Percentiles rank a stretch among this genome's conserved stretches.
These are phyloP conservation scores for Dendrophyllia cribrosa DNA, from an alignment of 64 coral and sea anemone genomes.

Conservation along the genomic window DNA sequence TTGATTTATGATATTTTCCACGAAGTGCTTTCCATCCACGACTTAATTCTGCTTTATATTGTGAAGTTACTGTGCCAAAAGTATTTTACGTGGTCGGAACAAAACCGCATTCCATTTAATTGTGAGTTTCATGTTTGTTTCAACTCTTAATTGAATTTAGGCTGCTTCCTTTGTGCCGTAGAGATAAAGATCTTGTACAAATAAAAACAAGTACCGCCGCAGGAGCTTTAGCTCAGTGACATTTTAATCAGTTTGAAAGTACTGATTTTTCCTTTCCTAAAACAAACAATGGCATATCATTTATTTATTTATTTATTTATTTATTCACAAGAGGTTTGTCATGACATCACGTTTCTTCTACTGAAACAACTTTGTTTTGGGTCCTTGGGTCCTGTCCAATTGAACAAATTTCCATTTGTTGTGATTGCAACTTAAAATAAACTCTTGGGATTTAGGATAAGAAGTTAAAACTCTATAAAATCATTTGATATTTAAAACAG, in stretches of 20 bases:
- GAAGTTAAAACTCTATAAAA: too few species aligned
- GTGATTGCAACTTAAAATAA: too few species aligned
- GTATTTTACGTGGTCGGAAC: not conserved
- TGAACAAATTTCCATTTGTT: too few species aligned
- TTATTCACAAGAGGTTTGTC: not conserved
- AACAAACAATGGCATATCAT: too few species aligned
- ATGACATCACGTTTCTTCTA: not conserved
- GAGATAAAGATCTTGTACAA: conserved; percentile 16
- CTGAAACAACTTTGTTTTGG: not conserved
- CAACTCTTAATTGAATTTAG: conserved; percentile 18
- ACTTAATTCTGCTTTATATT: not conserved
- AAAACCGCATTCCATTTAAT: conserved; percentile 2
- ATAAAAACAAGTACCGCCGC: not conserved
- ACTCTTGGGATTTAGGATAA: too few species aligned
- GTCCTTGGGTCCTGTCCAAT: not conserved
- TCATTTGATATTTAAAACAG: too few species aligned
- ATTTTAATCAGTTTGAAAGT: not conserved
- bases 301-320: not conserved
- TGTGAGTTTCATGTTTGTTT: conserved; percentile 25
- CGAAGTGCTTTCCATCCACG: not conserved
- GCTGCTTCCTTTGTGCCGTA: not conserved
- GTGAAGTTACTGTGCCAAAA: not conserved
- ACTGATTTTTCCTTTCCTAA: not conserved
- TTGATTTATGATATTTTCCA: not conserved
- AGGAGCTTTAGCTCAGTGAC: not conserved